Conservation (phyloP, 1,140 invertebrate species). For the Himalopsyche phryganea region DNA sequence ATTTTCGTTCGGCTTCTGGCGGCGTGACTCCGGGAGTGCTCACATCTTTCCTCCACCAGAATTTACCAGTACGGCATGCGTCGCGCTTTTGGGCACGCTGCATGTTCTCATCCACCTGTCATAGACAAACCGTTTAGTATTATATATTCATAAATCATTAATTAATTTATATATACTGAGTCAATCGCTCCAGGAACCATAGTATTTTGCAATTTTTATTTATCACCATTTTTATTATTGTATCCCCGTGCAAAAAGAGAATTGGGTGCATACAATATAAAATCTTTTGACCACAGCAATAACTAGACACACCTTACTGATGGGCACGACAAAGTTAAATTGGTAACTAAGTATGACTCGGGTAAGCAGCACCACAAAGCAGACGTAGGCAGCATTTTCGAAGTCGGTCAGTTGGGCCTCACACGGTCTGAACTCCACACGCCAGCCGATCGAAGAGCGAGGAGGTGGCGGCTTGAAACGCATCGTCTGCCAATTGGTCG, state of each 20-base stretch:
- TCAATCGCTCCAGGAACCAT: too few relatives aligned
- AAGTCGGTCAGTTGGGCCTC: constrained; percentile 99
- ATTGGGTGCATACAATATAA: too few relatives aligned
- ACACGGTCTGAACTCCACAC: constrained; percentile 98
- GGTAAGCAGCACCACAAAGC: constrained; percentile 95
- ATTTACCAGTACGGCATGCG: constrained; percentile 77
- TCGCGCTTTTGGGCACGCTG: constrained; percentile 86
- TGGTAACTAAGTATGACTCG: constrained; percentile 95
- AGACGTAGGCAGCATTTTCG: constrained; percentile 99
- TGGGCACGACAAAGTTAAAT: constrained; percentile 95
- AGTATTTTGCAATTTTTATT: too few relatives aligned
- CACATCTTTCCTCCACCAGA: constrained; percentile 89
- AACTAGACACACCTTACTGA: constrained; percentile 79
- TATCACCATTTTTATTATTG: too few relatives aligned
- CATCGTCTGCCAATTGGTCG: constrained; percentile 99
- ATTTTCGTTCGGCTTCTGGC: constrained; percentile 42
- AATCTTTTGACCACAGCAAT: too few relatives aligned
- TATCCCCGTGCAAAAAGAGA: too few relatives aligned
- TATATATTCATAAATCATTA: too few relatives aligned
- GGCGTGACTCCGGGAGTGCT: constrained; percentile 51
- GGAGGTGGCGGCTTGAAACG: constrained; percentile 97
- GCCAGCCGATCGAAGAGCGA: constrained; percentile 95
- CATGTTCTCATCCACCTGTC: constrained; percentile 96
- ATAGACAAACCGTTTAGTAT: too few relatives aligned
- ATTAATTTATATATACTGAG: too few relatives aligned